These are phyloP conservation scores for Diplolepis rosae DNA, from an alignment of 2,888 invertebrate species.

Conservation along the genomic window DNA sequence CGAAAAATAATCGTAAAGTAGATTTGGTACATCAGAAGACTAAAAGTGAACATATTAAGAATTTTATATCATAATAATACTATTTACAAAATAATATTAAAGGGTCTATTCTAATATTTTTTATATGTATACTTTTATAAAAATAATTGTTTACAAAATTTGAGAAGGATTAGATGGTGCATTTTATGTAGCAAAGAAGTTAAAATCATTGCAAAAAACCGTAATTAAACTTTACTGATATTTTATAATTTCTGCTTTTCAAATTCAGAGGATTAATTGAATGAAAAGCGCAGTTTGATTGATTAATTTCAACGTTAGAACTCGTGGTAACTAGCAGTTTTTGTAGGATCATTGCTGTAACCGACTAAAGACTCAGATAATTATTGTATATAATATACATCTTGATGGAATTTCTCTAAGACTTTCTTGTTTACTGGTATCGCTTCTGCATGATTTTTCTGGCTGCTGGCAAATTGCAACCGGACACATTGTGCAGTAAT, in stretches of 20 bases:
- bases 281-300: background rate
- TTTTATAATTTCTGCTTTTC: background rate
- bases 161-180: too few relatives aligned
- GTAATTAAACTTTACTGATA: background rate
- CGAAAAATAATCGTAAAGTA: too few relatives aligned
- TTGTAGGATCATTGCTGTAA: background rate
- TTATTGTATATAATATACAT: too few relatives aligned
- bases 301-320: background rate
- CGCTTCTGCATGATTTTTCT: slow-evolving; percentile 75
- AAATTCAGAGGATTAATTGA: background rate
- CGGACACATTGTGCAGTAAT: slow-evolving; percentile 75
- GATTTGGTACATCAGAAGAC: too few relatives aligned
- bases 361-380: background rate
- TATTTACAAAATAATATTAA: too few relatives aligned
- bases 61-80: too few relatives aligned
- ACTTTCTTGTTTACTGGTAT: slow-evolving; percentile 67
- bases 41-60: too few relatives aligned
- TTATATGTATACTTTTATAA: too few relatives aligned
- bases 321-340: background rate
- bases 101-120: too few relatives aligned
- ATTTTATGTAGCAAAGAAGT: background rate
- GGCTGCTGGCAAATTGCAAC: slow-evolving; percentile 75
- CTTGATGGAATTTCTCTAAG: background rate
- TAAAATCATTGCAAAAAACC: background rate
- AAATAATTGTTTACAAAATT: too few relatives aligned